Evolutionary conservation across 2,113 vertebrate genomes (phyloP).

Genomic region (Abramis brama): DNA sequence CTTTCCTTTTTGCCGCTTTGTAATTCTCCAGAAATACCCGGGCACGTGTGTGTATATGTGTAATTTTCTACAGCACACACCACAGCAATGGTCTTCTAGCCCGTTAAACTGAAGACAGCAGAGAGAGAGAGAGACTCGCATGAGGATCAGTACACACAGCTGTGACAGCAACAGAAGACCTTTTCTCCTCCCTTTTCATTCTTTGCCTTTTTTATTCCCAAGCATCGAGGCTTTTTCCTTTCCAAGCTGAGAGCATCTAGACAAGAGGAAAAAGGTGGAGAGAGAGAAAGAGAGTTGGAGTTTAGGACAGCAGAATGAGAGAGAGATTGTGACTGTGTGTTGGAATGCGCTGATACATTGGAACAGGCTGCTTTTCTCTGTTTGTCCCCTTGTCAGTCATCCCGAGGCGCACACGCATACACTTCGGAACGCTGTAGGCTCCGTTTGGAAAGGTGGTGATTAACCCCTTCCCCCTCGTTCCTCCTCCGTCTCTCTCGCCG

Average conservation of each 20-base stretch:
- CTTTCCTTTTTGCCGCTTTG: conserved; percentile 53
- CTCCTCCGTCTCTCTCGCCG: conserved; percentile 56
- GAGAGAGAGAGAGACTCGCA: conserved; percentile 7
- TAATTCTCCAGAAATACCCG: conserved; percentile 48
- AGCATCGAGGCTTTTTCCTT: conserved; percentile 6
- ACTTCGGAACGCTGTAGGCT: conserved; percentile 67
- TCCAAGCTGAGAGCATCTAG: neutral
- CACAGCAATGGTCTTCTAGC: neutral
- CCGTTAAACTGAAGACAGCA: conserved; percentile 19
- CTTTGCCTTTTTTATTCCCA: neutral
- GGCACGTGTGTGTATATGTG: neutral
- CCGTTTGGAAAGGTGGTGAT: conserved; percentile 64
- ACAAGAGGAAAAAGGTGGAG: neutral
- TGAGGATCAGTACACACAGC: conserved; percentile 20
- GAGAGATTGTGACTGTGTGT: conserved; percentile 48
- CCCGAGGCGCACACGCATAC: conserved; percentile 24
- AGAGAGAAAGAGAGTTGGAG: conserved; percentile 35
- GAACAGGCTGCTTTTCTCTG: conserved; percentile 72
- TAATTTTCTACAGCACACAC: conserved; percentile 19
- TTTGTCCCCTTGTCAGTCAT: conserved; percentile 61
- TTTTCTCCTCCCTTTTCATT: conserved; percentile 2
- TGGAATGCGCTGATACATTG: conserved; percentile 71
- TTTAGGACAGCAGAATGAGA: conserved; percentile 35
- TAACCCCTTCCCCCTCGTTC: conserved; percentile 60
- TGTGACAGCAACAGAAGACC: conserved; percentile 13